A percentile compares a stretch with the other conserved stretches of the same genome.
Evolutionary conservation across 2,797 vertebrate species (phyloP).

Genomic region (Sebastes miniatus): DNA sequence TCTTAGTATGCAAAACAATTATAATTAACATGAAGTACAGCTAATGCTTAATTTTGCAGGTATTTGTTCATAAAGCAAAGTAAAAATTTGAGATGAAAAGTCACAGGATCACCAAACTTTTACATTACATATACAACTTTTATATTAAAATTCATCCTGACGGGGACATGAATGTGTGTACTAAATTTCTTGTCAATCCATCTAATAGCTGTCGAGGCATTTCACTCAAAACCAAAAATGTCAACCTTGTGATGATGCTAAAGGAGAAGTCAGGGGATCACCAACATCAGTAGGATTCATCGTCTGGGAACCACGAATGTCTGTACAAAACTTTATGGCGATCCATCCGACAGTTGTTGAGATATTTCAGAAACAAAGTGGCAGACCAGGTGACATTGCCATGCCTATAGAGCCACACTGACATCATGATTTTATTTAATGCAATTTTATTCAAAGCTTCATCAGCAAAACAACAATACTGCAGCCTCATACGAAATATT

Average conservation of each 20-base stretch:
- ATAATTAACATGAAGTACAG: background rate
- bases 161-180: background rate
- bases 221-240: background rate
- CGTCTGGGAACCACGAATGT: background rate
- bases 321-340: background rate
- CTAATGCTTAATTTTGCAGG: background rate
- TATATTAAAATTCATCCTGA: background rate
- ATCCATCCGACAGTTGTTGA: background rate
- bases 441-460: conserved; percentile 20
- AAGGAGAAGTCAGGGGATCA: background rate
- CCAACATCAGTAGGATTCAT: background rate
- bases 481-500: conserved; percentile 43
- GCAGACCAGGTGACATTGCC: background rate
- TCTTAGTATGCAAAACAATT: background rate
- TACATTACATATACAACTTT: background rate
- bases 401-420: background rate
- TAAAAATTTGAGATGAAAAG: background rate
- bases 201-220: background rate
- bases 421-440: background rate
- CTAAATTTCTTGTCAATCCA: background rate
- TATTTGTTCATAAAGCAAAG: background rate
- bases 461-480: conserved; percentile 16
- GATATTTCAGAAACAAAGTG: background rate
- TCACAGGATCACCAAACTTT: background rate
- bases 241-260: background rate